Evolutionary conservation across 2,113 vertebrate species (phyloP), one percentile per base, ranked within the genome.

Genomic region (Aix galericulata): DNA sequence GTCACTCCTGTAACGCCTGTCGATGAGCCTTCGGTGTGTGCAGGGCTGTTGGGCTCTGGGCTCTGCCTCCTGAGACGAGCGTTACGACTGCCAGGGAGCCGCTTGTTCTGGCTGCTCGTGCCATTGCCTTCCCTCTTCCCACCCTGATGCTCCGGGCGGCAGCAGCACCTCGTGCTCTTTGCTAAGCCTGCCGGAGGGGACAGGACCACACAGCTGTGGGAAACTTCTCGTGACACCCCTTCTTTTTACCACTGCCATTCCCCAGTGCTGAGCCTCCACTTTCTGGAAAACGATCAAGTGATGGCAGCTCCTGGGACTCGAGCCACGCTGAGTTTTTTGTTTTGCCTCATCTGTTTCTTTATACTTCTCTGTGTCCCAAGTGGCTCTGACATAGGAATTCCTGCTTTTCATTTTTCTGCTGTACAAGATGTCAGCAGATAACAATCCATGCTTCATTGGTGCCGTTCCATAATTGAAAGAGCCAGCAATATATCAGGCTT

Each of bases 351-450:
- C 89, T 96, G 89, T 87, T 95, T 67, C 91, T 95, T 91, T 92
- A 79, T 85, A 73, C 36, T 86, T 55, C 88, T 46, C 72, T 0
- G 0, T 40, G 71, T 96, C 95, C 93, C 89, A 16, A 91, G 93
- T 91, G 95, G 42, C 84, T 89, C 78, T 66, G 72, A 91, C 93
- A 74, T 8, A 63, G 91, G 95, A 92, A 95, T 95, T 91, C 93
- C 82, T 14, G 89, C 87, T 92, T 96, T 94, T 93, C 93, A 94
- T 94, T 96, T 96, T 91, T 93, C 93, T 91, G 75, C 94, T 55
- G 50, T 92, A 93, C 96, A 77, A 96, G 93, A 95, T 96, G 95
- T 91, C 95, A 95, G 94, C 87, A 89, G 91, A 94, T 95, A 96
- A 94, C 86, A 96, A 89, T 93, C 96, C 93, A 91, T 97, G 95